Percentiles rank a stretch among this genome's conserved stretches.
phyloP scores from a whole-genome alignment of 1,140 invertebrate species.

The Wasmannia auropunctata region DNA sequence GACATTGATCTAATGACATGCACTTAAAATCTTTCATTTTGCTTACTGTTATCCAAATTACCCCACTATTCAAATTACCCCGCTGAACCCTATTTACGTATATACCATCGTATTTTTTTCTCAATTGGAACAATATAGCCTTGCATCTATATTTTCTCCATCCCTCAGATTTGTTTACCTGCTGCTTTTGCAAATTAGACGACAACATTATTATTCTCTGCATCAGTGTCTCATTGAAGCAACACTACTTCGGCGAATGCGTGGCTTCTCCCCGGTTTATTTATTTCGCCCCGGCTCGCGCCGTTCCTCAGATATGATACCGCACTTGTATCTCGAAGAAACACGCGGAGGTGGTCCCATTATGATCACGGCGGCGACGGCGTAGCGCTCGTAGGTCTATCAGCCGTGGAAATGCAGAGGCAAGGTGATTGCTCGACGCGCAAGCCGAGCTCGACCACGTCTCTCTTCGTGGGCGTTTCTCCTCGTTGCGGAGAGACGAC shows the following conservation, averaged over 20 bases:
- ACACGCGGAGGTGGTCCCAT: constrained; percentile 67
- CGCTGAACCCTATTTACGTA: background rate
- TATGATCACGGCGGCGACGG: constrained; percentile 60
- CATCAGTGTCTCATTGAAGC: constrained; percentile 20
- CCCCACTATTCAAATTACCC: too few relatives aligned
- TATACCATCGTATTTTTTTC: background rate
- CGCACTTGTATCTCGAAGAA: constrained; percentile 46
- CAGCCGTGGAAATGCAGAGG: constrained; percentile 63
- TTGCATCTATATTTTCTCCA: background rate
- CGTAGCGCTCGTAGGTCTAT: constrained; percentile 57
- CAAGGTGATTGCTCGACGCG: constrained; percentile 52
- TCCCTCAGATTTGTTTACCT: background rate
- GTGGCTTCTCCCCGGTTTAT: background rate
- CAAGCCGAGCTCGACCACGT: background rate
- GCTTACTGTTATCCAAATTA: too few relatives aligned
- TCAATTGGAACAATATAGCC: background rate
- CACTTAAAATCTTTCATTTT: too few relatives aligned
- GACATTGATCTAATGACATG: too few relatives aligned
- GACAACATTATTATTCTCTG: constrained; percentile 33
- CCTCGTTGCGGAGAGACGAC: constrained; percentile 47
- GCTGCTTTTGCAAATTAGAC: constrained; percentile 20
- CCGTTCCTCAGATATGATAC: background rate
- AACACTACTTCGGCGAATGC: background rate
- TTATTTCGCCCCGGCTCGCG: background rate
- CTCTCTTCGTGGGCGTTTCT: constrained; percentile 40